These are phyloP conservation scores for Thalassophryne amazonica DNA, from an alignment of 2,797 vertebrate genomes.

Conservation along the genomic window DNA sequence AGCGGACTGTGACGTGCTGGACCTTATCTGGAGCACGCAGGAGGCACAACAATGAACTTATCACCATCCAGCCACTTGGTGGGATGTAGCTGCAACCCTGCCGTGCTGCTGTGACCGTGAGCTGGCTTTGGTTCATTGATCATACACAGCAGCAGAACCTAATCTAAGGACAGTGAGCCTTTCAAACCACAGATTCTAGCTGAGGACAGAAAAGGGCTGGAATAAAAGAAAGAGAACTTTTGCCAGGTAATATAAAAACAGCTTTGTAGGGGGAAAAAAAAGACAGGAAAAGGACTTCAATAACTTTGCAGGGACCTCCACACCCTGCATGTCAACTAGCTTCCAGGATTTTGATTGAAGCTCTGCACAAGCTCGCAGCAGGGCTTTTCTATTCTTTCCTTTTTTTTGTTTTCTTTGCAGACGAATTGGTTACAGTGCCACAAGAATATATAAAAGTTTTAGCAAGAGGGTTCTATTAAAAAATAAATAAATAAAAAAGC, in stretches of 20 bases:
- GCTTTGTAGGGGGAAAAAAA: slow-evolving; percentile 21
- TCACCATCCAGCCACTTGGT: slow-evolving; percentile 60
- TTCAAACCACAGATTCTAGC: slow-evolving; percentile 50
- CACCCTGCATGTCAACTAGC: slow-evolving; percentile 63
- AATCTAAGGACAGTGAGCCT: slow-evolving; percentile 66
- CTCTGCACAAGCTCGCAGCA: slow-evolving; percentile 50
- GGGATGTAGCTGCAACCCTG: slow-evolving; percentile 56
- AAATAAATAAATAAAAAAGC: slow-evolving; percentile 23
- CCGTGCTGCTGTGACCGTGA: slow-evolving; percentile 43
- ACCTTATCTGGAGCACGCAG: slow-evolving; percentile 72
- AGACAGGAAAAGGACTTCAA: slow-evolving; percentile 55
- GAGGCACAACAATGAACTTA: slow-evolving; percentile 72
- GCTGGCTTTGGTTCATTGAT: slow-evolving; percentile 62
- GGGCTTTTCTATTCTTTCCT: slow-evolving; percentile 44
- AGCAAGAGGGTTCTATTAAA: slow-evolving; percentile 25
- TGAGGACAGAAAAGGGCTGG: slow-evolving; percentile 19
- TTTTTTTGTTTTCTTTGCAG: slow-evolving; percentile 37
- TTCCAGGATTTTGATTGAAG: slow-evolving; percentile 64
- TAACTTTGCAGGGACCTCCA: slow-evolving; percentile 60
- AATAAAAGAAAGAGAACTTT: slow-evolving; percentile 24
- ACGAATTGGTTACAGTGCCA: slow-evolving; percentile 52
- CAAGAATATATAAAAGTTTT: slow-evolving; percentile 60
- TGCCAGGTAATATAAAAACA: slow-evolving; percentile 58
- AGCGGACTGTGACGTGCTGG: slow-evolving; percentile 24
- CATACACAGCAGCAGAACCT: slow-evolving; percentile 64